These are phyloP conservation scores for Heliconius hewitsoni DNA, from an alignment of 1,140 invertebrate genomes.

Conservation along the genomic window DNA sequence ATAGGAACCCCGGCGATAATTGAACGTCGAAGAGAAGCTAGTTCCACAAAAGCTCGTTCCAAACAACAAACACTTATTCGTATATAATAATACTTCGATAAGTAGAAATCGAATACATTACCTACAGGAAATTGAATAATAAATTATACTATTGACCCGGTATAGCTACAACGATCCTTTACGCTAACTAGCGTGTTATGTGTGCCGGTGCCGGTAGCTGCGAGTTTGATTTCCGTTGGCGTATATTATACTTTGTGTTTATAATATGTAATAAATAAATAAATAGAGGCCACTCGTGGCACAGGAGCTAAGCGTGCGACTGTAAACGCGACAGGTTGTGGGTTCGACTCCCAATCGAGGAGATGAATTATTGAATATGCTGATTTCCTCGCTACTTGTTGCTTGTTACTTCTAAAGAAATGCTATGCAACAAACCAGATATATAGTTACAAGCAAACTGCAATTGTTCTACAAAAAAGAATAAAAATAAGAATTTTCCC, in stretches of 20 bases:
- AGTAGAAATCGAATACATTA: conserved; percentile 35
- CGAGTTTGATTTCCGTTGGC: background rate
- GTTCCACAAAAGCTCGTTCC: conserved; percentile 16
- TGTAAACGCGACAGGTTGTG: no score
- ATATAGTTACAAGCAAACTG: no score
- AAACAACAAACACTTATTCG: conserved; percentile 27
- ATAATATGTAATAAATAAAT: background rate
- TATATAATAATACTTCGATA: conserved; percentile 33
- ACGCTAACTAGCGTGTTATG: background rate
- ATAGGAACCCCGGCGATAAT: conserved; percentile 30
- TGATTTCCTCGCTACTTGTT: no score
- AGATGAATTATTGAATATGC: no score
- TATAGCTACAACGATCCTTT: background rate
- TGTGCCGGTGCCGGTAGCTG: background rate
- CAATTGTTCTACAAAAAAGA: background rate
- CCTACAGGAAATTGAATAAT: conserved; percentile 29
- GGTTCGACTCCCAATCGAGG: no score
- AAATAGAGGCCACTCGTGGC: no score
- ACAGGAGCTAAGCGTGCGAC: no score
- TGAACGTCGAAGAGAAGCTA: conserved; percentile 20
- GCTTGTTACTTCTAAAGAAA: no score
- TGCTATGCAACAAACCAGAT: no score
- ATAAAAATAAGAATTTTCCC: background rate
- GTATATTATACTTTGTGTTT: background rate
- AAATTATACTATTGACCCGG: conserved; percentile 17